phyloP scores from a whole-genome alignment of 2,113 vertebrate species.

The Probosciger aterrimus region DNA sequence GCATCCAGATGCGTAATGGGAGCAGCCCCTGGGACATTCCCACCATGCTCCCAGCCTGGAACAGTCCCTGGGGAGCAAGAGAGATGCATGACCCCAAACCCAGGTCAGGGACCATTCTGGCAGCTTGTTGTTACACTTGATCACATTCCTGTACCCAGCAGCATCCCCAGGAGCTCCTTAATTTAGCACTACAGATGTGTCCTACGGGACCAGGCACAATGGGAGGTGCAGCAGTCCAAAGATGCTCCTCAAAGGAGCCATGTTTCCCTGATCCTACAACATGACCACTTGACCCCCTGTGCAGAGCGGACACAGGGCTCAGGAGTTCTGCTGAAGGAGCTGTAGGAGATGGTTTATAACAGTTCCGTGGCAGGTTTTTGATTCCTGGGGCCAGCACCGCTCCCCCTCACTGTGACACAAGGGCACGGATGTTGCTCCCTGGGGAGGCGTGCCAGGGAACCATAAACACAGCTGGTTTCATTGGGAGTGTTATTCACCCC shows the following conservation, averaged over 20 bases:
- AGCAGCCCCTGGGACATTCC: not conserved
- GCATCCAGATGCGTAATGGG: not conserved
- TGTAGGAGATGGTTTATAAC: not conserved
- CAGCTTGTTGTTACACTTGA: not conserved
- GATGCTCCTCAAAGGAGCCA: not conserved
- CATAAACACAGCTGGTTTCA: conserved; percentile 9
- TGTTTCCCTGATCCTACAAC: not conserved
- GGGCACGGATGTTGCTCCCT: not conserved
- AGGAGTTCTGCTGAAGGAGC: not conserved
- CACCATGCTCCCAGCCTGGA: not conserved
- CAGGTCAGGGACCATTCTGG: not conserved
- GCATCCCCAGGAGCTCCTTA: not conserved
- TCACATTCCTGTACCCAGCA: not conserved
- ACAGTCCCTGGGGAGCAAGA: fast-evolving
- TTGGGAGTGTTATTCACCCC: not conserved
- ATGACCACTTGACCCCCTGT: not conserved
- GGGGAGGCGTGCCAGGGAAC: not conserved
- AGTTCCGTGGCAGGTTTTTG: not conserved
- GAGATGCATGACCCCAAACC: fast-evolving
- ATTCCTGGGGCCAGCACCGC: fast-evolving
- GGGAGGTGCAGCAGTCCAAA: not conserved
- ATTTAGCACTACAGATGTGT: not conserved
- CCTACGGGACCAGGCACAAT: fast-evolving
- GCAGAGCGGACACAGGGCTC: not conserved
- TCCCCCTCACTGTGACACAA: fast-evolving